Base-by-base conservation (phyloP, 1,140 invertebrate genomes). In the Vanessa atalanta region DNA sequence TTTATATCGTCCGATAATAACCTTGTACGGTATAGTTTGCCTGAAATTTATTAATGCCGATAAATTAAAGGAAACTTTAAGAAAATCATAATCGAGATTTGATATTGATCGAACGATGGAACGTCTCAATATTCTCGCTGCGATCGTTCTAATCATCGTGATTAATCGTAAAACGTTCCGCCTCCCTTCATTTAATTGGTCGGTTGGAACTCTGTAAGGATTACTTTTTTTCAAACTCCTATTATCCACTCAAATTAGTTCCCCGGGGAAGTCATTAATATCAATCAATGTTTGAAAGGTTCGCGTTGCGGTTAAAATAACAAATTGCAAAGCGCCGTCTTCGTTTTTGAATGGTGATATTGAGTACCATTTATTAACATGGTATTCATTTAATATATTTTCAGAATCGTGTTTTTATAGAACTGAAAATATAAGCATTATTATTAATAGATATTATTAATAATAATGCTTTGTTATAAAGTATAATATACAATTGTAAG, bases 271-370 rank as follows among this genome's bases (percentile, higher is more conserved):
- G 78, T 79, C 78, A 79, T 79, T 79, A 79, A 79, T 81, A 79
- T 83, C 79, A 79, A 83, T 83, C 82, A 83, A 79, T 69, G 76
- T 81, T 79, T 79, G 73, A 80, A 79, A 76, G 77, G 75, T 79
- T 78, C 72, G 61, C 63, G 71, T 72, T 79, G 72, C 70, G 73
- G 75, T 65, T 71, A 77, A 77, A 83, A 78, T 77, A 78, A 78
- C 78, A 78, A 79, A 83, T 78, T 72, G 73, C 57, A 73, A 79
- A 63, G 50, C n/a, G 20, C 15, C 65, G 43, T 71, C 43, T 68
- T 61, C 26, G 31, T 53, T 11, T 70, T 75, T 70, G 50, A 43
- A 61, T 43, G 65, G 51, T 63, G 57, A 23, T 65, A 68, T 65
- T 63, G 70, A 71, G 47, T 63, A 31, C 26, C 48, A 47, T 63